A percentile compares a stretch with the other conserved stretches of the same genome.
phyloP scores from a whole-genome alignment of 1,140 invertebrate species.

The Ridgeia piscesae region DNA sequence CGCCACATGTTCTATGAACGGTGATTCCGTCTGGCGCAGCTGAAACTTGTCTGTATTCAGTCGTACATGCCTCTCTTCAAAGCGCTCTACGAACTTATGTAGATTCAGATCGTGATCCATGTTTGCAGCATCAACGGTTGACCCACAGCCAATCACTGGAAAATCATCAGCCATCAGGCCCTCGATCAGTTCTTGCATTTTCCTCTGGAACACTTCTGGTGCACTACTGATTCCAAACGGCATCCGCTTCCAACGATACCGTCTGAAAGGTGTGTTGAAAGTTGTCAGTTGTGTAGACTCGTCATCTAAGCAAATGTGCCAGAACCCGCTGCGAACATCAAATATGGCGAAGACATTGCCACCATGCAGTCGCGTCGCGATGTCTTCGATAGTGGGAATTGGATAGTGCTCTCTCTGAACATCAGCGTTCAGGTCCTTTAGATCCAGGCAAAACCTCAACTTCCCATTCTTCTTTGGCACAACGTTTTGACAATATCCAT shows the following conservation, averaged over 20 bases:
- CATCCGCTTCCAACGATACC: too few species aligned
- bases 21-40: neutral
- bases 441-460: conserved; percentile 12
- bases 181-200: conserved; percentile 50
- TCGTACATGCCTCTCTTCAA: neutral
- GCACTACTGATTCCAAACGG: conserved; percentile 33
- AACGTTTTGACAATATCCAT: neutral
- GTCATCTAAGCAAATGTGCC: conserved; percentile 29
- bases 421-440: neutral
- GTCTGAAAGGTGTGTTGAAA: conserved; percentile 30
- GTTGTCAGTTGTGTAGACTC: conserved; percentile 16
- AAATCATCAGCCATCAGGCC: conserved; percentile 34
- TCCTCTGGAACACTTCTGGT: conserved; percentile 57
- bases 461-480: neutral
- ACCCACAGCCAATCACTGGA: conserved; percentile 25
- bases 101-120: conserved; percentile 19
- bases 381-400: conserved; percentile 9
- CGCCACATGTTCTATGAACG: neutral
- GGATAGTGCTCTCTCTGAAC: conserved; percentile 12
- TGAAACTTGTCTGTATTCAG: conserved; percentile 9
- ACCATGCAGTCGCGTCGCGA: neutral
- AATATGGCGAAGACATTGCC: neutral
- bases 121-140: conserved; percentile 8
- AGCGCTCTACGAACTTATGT: conserved; percentile 13
- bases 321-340: too few species aligned